These are phyloP conservation scores for Stictocephala bisonia DNA, from an alignment of 2,888 invertebrate genomes.

Conservation along the genomic window DNA sequence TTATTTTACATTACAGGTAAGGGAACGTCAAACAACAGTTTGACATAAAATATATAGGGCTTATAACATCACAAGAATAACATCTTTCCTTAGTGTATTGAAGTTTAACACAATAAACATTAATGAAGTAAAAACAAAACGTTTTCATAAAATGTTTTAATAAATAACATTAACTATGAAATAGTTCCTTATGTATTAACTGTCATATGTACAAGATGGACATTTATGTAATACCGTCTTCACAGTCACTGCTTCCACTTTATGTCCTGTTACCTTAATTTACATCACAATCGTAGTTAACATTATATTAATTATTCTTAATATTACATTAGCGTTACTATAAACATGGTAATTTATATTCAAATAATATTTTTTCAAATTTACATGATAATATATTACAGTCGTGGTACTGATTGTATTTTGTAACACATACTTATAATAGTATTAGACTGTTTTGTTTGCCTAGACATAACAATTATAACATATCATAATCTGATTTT, in stretches of 20 bases:
- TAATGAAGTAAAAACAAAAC: constrained; percentile 5
- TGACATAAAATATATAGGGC: background rate
- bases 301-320: constrained; percentile 29
- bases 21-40: background rate
- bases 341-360: constrained; percentile 34
- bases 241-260: no score
- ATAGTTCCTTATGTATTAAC: constrained; percentile 10
- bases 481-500: no score
- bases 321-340: constrained; percentile 30
- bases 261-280: no score
- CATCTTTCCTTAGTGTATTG: constrained; percentile 6
- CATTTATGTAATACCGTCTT: constrained; percentile 18
- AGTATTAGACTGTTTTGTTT: no score
- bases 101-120: constrained; percentile 7
- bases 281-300: constrained; percentile 19
- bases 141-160: constrained; percentile 22
- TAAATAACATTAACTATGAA: constrained; percentile 32
- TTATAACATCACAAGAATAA: constrained; percentile 21
- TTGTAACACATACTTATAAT: no score
- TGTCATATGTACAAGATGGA: constrained; percentile 36
- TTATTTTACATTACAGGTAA: background rate
- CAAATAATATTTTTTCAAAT: no score
- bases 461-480: no score
- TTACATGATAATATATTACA: no score
- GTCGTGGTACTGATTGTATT: constrained; percentile 17